Evolutionary conservation across 1,140 invertebrate genomes (phyloP).

Genomic region (Tribolium madens): DNA sequence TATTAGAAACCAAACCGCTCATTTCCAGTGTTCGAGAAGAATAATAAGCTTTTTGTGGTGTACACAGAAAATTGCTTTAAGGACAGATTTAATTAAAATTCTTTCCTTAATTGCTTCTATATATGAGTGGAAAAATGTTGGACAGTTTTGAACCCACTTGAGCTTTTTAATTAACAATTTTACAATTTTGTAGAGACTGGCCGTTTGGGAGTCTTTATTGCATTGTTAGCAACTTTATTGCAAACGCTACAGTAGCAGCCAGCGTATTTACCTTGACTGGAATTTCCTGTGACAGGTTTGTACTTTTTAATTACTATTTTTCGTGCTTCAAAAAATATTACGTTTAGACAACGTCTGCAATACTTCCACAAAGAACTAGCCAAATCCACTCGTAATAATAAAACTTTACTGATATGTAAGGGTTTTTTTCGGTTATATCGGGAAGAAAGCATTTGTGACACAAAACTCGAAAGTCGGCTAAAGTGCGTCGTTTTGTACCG

Average conservation of each 20-base stretch:
- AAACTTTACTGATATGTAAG: background rate
- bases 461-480: background rate
- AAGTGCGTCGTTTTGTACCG: background rate
- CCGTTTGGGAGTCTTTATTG: slow-evolving; percentile 88
- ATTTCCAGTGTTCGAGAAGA: background rate
- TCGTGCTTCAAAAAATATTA: background rate
- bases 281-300: slow-evolving; percentile 85
- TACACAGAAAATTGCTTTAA: background rate
- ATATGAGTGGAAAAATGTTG: background rate
- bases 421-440: background rate
- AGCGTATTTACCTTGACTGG: slow-evolving; percentile 92
- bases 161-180: slow-evolving; percentile 26
- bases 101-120: background rate
- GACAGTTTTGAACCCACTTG: background rate
- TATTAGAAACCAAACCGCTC: background rate
- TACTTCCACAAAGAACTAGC: background rate
- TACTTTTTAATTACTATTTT: slow-evolving; percentile 22
- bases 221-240: slow-evolving; percentile 90
- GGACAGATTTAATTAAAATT: slow-evolving; percentile 3
- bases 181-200: slow-evolving; percentile 79
- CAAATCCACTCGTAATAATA: background rate
- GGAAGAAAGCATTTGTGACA: background rate
- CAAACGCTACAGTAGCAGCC: slow-evolving; percentile 87
- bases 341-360: background rate
- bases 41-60: slow-evolving; percentile 19